phyloP scores from a whole-genome alignment of 2,113 vertebrate genomes.

The Pomatostomus ruficeps region DNA sequence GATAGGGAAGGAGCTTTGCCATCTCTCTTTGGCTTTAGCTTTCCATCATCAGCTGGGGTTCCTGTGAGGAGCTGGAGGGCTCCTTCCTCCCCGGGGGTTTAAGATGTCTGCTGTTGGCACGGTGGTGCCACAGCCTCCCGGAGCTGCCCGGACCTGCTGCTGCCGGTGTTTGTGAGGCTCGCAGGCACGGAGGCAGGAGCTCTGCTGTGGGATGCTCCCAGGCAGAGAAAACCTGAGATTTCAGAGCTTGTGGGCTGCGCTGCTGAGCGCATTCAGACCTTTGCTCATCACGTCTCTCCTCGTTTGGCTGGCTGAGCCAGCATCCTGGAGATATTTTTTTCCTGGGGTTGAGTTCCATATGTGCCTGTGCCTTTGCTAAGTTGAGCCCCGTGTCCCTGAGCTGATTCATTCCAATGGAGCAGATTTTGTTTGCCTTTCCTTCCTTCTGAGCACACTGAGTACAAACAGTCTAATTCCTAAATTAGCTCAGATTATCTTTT shows the following conservation, averaged over 20 bases:
- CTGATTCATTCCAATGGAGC: conserved; percentile 39
- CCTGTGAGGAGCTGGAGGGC: background rate
- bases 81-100: background rate
- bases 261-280: background rate
- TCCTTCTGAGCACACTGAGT: conserved; percentile 41
- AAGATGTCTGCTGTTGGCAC: background rate
- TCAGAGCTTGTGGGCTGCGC: background rate
- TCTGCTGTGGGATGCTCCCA: background rate
- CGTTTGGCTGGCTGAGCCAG: background rate
- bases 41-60: background rate
- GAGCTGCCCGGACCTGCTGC: background rate
- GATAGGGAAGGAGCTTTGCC: background rate
- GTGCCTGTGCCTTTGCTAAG: conserved; percentile 46
- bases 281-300: background rate
- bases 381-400: conserved; percentile 5
- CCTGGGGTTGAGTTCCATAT: conserved; percentile 31
- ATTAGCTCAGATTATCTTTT: conserved; percentile 52
- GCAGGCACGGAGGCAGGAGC: background rate
- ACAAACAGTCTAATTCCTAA: conserved; percentile 56
- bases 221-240: background rate
- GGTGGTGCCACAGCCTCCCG: background rate
- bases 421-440: conserved; percentile 56
- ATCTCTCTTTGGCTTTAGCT: background rate
- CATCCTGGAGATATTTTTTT: conserved; percentile 28
- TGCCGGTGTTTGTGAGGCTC: background rate